Percentiles rank a stretch among this genome's conserved stretches.
Conservation (phyloP, 2,888 invertebrate species). For the Nephrotoma flavescens region DNA sequence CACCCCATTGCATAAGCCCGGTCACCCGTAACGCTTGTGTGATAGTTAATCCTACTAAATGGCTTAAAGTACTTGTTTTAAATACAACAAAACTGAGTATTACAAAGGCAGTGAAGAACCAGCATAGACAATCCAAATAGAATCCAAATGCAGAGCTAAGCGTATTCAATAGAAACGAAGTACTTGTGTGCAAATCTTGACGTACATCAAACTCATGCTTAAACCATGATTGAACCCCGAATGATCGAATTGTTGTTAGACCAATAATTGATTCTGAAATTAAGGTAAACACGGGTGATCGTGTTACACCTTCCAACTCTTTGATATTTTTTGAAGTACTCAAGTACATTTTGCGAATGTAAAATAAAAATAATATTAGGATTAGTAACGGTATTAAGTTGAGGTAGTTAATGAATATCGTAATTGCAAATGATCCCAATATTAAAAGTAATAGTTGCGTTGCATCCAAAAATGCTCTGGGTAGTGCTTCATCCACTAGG, state of each 20-base stretch:
- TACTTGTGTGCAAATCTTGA: slow-evolving; percentile 39
- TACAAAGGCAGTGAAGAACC: slow-evolving; percentile 47
- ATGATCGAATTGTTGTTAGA: slow-evolving; percentile 72
- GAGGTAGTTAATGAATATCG: slow-evolving; percentile 53
- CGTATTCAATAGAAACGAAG: slow-evolving; percentile 19
- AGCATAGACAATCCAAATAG: slow-evolving; percentile 55
- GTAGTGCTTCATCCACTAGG: slow-evolving; percentile 41
- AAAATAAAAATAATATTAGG: slow-evolving; percentile 45
- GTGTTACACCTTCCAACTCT: slow-evolving; percentile 53
- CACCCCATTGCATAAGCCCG: slow-evolving; percentile 48
- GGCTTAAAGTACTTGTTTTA: slow-evolving; percentile 37
- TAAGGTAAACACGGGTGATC: slow-evolving; percentile 86
- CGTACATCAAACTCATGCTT: slow-evolving; percentile 57
- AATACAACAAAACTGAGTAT: slow-evolving; percentile 45
- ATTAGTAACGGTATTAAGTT: slow-evolving; percentile 49
- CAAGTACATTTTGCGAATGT: slow-evolving; percentile 51
- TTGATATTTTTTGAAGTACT: slow-evolving; percentile 61
- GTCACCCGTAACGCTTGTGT: slow-evolving; percentile 35
- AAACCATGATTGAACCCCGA: slow-evolving; percentile 51
- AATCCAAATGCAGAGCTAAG: slow-evolving; percentile 49
- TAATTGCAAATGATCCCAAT: slow-evolving; percentile 59
- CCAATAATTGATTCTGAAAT: slow-evolving; percentile 77
- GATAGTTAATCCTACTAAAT: slow-evolving; percentile 37
- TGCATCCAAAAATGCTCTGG: slow-evolving; percentile 37
- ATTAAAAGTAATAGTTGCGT: slow-evolving; percentile 41